Evolutionary conservation across 2,797 vertebrate species (phyloP).

Genomic region (Mormyrus hasselquistii): DNA sequence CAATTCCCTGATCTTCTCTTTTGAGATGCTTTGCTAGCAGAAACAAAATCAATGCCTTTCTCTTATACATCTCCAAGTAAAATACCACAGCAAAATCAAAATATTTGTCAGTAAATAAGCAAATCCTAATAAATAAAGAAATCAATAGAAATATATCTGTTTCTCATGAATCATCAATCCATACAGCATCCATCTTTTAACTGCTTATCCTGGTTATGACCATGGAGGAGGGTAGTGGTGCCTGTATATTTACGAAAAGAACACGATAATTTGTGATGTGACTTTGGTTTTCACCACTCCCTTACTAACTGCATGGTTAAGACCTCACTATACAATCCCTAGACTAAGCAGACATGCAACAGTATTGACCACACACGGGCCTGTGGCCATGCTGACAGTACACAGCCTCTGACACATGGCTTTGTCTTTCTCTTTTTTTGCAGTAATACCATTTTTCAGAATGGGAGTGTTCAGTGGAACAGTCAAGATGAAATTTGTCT

Average conservation of each 20-base stretch:
- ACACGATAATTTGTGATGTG: background rate
- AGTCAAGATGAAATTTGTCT: slow-evolving; percentile 36
- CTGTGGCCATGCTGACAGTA: background rate
- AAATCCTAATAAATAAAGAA: slow-evolving; percentile 9
- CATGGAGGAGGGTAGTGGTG: background rate
- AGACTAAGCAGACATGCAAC: background rate
- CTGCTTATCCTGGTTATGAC: background rate
- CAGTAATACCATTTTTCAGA: background rate
- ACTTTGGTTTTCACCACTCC: background rate
- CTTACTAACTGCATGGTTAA: background rate
- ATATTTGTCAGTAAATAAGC: slow-evolving; percentile 1
- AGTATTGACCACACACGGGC: background rate
- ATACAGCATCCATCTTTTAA: background rate
- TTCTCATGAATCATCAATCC: background rate
- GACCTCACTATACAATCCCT: background rate
- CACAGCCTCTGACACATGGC: background rate
- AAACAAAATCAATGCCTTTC: slow-evolving; percentile 1
- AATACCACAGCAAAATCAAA: background rate
- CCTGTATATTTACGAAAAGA: background rate
- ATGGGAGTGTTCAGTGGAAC: slow-evolving; percentile 41
- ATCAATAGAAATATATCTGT: slow-evolving; percentile 1
- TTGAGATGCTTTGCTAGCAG: background rate
- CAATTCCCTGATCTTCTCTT: slow-evolving; percentile 60
- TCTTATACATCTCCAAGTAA: background rate
- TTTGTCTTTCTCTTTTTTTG: background rate